These are phyloP conservation scores for Todiramphus saurophagus DNA, from an alignment of 2,113 vertebrate genomes.

Conservation along the genomic window DNA sequence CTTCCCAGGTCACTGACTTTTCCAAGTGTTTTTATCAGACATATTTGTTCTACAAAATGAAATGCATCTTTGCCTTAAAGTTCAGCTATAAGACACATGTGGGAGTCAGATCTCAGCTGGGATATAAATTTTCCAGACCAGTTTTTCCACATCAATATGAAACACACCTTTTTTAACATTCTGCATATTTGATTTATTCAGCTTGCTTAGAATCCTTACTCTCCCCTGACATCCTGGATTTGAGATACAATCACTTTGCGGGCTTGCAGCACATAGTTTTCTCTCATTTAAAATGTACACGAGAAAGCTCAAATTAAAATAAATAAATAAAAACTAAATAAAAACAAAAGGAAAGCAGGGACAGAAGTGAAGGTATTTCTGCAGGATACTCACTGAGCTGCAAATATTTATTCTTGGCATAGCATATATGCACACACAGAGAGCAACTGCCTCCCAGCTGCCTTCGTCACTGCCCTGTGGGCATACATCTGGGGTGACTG, in stretches of 20 bases:
- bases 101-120: not conserved
- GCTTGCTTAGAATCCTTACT: not conserved
- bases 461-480: not conserved
- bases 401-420: conserved; percentile 16
- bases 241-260: conserved; percentile 29
- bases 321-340: not conserved
- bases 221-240: conserved; percentile 2
- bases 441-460: not conserved
- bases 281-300: not conserved
- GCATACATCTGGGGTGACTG: rapidly evolving
- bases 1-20: not conserved
- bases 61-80: not conserved
- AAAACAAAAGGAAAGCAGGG: not conserved
- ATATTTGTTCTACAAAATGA: not conserved
- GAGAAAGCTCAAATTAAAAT: not conserved
- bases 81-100: not conserved
- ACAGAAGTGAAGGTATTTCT: not conserved
- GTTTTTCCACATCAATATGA: not conserved
- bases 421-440: not conserved
- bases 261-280: not conserved
- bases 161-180: not conserved
- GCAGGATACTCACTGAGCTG: not conserved
- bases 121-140: not conserved
- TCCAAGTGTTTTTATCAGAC: conserved; percentile 22
- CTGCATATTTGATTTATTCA: conserved; percentile 4